Conservation (phyloP, 2,888 invertebrate species). For the Thumatha senex region DNA sequence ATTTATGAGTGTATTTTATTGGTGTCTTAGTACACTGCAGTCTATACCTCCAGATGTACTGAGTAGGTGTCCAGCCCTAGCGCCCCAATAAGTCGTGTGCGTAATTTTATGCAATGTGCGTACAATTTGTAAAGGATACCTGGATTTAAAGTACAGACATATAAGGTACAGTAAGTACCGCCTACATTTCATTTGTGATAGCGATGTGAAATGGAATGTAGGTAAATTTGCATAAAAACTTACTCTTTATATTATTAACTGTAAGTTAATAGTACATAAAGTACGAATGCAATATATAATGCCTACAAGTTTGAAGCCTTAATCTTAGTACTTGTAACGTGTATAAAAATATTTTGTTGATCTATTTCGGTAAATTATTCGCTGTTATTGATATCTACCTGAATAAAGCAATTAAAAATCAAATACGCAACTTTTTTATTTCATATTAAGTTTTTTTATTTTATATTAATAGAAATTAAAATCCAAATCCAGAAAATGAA, state of each 20-base stretch:
- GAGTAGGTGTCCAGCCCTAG: not conserved
- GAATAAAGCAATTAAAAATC: conserved; percentile 29
- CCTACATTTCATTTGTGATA: too few relatives aligned
- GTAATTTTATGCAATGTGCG: not conserved
- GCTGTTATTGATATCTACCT: conserved; percentile 47
- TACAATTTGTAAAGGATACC: not conserved
- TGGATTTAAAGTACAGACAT: not conserved
- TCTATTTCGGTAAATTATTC: conserved; percentile 45
- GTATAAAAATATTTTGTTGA: conserved; percentile 42
- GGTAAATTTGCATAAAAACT: too few relatives aligned
- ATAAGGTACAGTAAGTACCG: not conserved
- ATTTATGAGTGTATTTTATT: not conserved
- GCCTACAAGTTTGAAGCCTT: conserved; percentile 21
- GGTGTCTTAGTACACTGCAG: not conserved
- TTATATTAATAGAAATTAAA: too few relatives aligned
- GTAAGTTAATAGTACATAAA: conserved; percentile 15
- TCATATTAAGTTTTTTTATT: too few relatives aligned
- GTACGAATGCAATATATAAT: conserved; percentile 16
- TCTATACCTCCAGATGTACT: not conserved
- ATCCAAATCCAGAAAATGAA: too few relatives aligned
- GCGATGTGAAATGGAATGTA: too few relatives aligned
- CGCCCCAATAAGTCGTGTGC: not conserved
- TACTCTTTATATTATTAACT: conserved; percentile 7
- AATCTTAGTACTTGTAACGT: conserved; percentile 21
- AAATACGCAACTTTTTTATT: not conserved